Evolutionary conservation across 2,797 vertebrate species (phyloP).

Genomic region (Sebastes kiyomatsui): DNA sequence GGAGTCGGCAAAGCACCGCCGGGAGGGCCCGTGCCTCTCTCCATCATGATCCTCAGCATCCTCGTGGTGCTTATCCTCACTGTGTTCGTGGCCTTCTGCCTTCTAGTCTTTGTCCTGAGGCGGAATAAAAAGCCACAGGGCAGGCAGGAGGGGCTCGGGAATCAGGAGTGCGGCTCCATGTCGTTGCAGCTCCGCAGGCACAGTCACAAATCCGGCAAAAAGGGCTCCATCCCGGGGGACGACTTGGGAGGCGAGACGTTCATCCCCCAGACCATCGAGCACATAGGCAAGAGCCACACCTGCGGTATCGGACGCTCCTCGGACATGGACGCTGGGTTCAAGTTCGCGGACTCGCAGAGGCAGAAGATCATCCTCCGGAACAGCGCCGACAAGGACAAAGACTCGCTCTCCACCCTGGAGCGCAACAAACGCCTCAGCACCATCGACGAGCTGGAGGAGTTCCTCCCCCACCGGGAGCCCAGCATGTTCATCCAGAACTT

Average conservation of each 20-base stretch:
- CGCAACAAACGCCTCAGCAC: conserved; percentile 97
- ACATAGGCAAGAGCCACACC: conserved; percentile 96
- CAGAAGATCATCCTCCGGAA: conserved; percentile 94
- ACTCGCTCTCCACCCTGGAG: conserved; percentile 89
- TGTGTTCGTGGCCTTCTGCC: conserved; percentile 98
- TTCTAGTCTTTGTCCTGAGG: conserved; percentile 95
- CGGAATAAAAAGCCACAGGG: conserved; percentile 94
- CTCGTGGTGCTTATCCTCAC: conserved; percentile 98
- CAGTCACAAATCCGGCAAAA: conserved; percentile 91
- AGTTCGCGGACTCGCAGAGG: conserved; percentile 91
- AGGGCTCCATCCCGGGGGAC: conserved; percentile 81
- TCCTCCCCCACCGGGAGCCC: conserved; percentile 94
- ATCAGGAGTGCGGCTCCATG: conserved; percentile 93
- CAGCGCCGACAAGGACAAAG: conserved; percentile 91
- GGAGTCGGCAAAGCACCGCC: conserved; percentile 93
- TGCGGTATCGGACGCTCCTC: conserved; percentile 88
- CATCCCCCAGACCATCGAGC: conserved; percentile 99
- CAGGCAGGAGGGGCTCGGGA: conserved; percentile 93
- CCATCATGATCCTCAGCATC: conserved; percentile 98
- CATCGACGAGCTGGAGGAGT: conserved; percentile 97
- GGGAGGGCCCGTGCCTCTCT: conserved; percentile 95
- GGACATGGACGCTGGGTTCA: conserved; percentile 91
- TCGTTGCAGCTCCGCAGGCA: conserved; percentile 92
- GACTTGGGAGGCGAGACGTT: conserved; percentile 92
- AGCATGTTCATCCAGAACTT: conserved; percentile 97